Base-by-base conservation (phyloP, 2,113 vertebrate genomes). In the Phrynocephalus versicolor region DNA sequence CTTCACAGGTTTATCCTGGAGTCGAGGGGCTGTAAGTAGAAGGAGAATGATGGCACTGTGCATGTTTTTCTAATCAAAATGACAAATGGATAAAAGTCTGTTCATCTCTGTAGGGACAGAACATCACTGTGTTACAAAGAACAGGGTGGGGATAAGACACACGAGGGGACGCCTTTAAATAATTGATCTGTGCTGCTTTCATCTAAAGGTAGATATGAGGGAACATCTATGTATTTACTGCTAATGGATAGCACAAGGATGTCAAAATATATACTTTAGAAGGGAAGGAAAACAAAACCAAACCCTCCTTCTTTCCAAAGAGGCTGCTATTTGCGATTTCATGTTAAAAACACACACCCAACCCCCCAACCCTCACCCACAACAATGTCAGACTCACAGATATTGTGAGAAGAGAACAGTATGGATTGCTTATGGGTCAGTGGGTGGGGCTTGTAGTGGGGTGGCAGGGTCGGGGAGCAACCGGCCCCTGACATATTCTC, bases 141-240 rank as follows among this genome's bases (percentile, higher is more conserved):
- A 87, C 92, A 74, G 37, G 41, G 37, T 88, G 83, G 89, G 91
- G 93, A 92, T 88, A 92, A 92, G 81, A 71, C 87, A 85, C 79
- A 91, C 78, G 27, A 89, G 84, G 75, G 87, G 85, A 90, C 90
- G 84, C 72, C 51, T 85, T 91, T 95, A 88, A 94, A 95, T 94
- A 95, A 96, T 94, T 93, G 72, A 93, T 94, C 91, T 80, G 71
- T 71, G 88, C 89, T 91, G 84, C 94, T 94, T 95, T 94, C 91
- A 94, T 92, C 93, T 90, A 82, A 72, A 37, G 84, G 82, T 88
- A 89, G 64, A 79, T 88, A 93, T 91, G 90, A 71, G 88, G 91
- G 89, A 35, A 93, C 90, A 95, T 92, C 91, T 69, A 87, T 95
- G 90, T 88, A 90, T 81, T 87, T 89, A 86, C 73, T 79, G 82